Evolutionary conservation across 2,888 invertebrate species (phyloP).

Genomic region (Drosophila infuscata): DNA sequence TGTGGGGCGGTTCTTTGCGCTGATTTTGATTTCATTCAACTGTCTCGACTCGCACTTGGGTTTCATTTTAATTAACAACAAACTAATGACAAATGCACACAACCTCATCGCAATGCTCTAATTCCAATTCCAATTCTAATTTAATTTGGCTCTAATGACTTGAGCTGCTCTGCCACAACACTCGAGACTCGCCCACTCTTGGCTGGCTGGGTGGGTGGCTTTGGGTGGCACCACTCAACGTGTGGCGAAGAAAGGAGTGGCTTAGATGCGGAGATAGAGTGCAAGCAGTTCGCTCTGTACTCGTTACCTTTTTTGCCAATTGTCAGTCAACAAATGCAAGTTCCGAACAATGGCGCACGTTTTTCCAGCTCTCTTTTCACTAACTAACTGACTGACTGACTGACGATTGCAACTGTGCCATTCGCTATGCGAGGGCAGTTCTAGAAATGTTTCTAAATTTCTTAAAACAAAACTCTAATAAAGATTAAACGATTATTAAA

Average conservation of each 20-base stretch:
- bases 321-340: constrained; percentile 76
- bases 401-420: constrained; percentile 73
- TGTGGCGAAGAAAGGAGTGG: neutral
- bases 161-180: constrained; percentile 45
- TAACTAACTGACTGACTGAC: constrained; percentile 60
- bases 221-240: neutral
- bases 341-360: constrained; percentile 70
- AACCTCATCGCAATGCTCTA: constrained; percentile 51
- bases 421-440: constrained; percentile 43
- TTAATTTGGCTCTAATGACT: constrained; percentile 76
- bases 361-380: constrained; percentile 68
- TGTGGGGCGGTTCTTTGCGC: constrained; percentile 72
- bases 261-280: neutral
- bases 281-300: constrained; percentile 30
- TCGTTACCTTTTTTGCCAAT: constrained; percentile 73
- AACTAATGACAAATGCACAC: constrained; percentile 73
- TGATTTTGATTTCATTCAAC: constrained; percentile 67
- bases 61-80: constrained; percentile 76
- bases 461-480: neutral
- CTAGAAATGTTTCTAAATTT: neutral
- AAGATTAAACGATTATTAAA: neutral
- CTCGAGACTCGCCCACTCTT: neutral
- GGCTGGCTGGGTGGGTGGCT: neutral
- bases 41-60: constrained; percentile 56
- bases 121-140: constrained; percentile 60